Conservation (phyloP, 2,113 vertebrate genomes). For the Stercorarius parasiticus region DNA sequence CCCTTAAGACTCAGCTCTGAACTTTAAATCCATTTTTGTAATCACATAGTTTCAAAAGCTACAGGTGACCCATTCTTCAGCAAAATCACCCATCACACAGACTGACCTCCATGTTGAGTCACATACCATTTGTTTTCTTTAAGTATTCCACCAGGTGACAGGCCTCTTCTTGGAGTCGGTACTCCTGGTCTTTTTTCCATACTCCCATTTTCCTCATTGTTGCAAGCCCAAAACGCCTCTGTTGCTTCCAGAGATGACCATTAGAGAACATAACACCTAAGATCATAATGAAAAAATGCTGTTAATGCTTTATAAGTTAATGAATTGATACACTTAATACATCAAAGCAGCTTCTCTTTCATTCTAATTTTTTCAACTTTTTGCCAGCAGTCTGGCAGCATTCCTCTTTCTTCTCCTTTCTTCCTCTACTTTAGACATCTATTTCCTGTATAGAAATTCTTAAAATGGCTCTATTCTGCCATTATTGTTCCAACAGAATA, state of each 20-base stretch:
- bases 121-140: neutral
- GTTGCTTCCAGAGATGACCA: slow-evolving; percentile 26
- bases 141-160: neutral
- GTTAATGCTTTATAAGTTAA: neutral
- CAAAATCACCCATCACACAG: neutral
- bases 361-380: neutral
- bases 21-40: neutral
- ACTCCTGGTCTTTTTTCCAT: neutral
- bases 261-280: slow-evolving; percentile 23
- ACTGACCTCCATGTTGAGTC: no score
- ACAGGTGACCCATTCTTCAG: neutral
- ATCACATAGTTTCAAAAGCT: neutral
- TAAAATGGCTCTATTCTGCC: neutral
- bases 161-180: neutral
- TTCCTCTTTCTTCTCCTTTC: neutral
- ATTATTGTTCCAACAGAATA: neutral
- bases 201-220: slow-evolving; percentile 35
- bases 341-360: neutral
- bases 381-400: neutral
- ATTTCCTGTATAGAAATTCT: neutral
- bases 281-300: neutral
- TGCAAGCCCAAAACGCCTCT: slow-evolving; percentile 9
- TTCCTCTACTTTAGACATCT: neutral
- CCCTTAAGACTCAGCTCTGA: neutral
- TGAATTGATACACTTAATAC: no score